phyloP scores from a whole-genome alignment of 2,113 vertebrate genomes.

The Pyxicephalus adspersus region DNA sequence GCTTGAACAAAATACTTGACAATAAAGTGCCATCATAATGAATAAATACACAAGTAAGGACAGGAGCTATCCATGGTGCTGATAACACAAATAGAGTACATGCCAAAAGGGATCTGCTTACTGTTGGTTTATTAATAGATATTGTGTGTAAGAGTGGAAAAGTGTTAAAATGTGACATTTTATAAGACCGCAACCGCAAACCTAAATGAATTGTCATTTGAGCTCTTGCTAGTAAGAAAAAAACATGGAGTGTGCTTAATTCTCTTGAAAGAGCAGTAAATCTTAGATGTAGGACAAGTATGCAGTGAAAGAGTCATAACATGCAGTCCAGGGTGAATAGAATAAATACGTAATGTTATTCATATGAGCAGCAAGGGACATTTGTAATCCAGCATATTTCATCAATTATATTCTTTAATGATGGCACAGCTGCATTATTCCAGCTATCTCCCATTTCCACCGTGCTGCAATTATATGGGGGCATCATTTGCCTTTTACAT shows the following conservation, averaged over 20 bases:
- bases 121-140: too few relatives aligned
- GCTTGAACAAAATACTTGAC: too few relatives aligned
- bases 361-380: slow-evolving; percentile 28
- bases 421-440: slow-evolving; percentile 13
- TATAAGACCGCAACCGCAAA: background rate
- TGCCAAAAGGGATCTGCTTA: background rate
- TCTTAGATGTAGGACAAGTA: background rate
- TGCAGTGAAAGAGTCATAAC: slow-evolving; percentile 3
- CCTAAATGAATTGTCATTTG: slow-evolving; percentile 5
- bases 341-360: slow-evolving; percentile 17
- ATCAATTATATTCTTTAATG: slow-evolving; percentile 33
- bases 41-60: background rate
- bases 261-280: slow-evolving; percentile 8
- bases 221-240: background rate
- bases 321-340: background rate
- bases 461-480: slow-evolving; percentile 5
- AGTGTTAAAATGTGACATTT: background rate
- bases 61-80: background rate
- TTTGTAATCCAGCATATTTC: slow-evolving; percentile 35
- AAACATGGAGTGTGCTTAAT: background rate
- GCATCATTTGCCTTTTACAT: background rate
- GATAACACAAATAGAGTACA: background rate
- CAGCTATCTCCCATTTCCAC: slow-evolving; percentile 5
- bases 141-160: too few relatives aligned
- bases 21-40: too few relatives aligned